A percentile compares a stretch with the other conserved stretches of the same genome.
phyloP scores from a whole-genome alignment of 2,888 invertebrate species.

The Allygus modestus region DNA sequence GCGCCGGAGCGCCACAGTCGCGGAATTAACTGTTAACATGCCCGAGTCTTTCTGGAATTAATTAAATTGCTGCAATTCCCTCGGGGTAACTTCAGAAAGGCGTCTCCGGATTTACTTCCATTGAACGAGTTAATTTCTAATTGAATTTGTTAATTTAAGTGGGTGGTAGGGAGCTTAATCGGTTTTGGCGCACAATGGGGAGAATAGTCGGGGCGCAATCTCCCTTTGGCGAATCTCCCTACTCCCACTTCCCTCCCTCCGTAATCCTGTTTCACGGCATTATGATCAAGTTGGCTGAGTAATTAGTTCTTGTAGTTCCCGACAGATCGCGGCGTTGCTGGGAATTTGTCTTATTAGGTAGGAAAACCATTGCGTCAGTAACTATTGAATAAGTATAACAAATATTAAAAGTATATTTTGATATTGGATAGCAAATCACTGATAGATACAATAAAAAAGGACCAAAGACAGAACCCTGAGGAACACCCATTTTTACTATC shows the following conservation, averaged over 20 bases:
- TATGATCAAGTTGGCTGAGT: constrained; percentile 60
- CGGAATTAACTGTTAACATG: constrained; percentile 62
- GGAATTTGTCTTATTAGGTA: background rate
- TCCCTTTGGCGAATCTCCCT: constrained; percentile 59
- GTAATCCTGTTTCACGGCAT: constrained; percentile 61
- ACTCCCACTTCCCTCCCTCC: constrained; percentile 2
- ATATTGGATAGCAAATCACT: too few relatives aligned
- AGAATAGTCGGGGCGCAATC: constrained; percentile 56
- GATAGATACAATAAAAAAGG: too few relatives aligned
- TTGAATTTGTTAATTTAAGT: constrained; percentile 78
- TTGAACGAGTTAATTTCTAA: constrained; percentile 77
- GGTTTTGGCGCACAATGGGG: constrained; percentile 64
- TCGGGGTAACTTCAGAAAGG: constrained; percentile 63
- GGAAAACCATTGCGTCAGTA: too few relatives aligned
- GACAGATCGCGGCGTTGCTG: constrained; percentile 11
- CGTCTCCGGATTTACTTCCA: constrained; percentile 65
- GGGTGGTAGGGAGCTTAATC: constrained; percentile 73
- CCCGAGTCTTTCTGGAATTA: constrained; percentile 62
- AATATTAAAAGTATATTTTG: too few relatives aligned
- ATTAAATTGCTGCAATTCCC: constrained; percentile 63
- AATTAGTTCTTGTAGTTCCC: constrained; percentile 53
- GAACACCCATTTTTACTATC: too few relatives aligned
- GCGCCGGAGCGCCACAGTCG: background rate
- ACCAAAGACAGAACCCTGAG: too few relatives aligned
- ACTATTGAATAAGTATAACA: too few relatives aligned